These are phyloP conservation scores for Uromys caudimaculatus DNA, from an alignment of 2,797 vertebrate species.

Conservation along the genomic window DNA sequence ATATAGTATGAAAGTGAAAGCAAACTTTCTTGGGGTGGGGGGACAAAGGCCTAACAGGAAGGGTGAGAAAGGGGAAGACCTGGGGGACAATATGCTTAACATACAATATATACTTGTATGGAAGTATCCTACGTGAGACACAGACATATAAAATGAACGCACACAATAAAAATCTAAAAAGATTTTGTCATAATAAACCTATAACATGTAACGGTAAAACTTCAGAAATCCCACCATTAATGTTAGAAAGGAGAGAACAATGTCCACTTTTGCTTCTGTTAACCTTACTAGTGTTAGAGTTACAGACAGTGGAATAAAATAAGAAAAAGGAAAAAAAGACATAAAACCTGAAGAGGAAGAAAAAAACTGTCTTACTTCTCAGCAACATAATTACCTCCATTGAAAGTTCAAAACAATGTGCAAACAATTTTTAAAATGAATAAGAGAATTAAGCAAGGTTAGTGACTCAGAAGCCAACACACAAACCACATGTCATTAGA, in stretches of 20 bases:
- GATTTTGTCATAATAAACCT: not conserved
- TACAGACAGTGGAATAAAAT: slow-evolving; percentile 29
- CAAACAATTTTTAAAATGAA: not conserved
- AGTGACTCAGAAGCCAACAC: not conserved
- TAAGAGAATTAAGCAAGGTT: slow-evolving; percentile 7
- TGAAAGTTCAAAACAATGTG: slow-evolving; percentile 8
- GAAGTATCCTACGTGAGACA: not conserved
- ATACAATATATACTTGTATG: not conserved
- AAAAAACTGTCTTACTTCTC: not conserved
- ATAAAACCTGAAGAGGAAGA: slow-evolving; percentile 17
- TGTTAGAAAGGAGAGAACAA: not conserved
- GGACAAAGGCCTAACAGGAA: not conserved
- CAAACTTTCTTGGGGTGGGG: not conserved
- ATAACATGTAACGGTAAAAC: not conserved
- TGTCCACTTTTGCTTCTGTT: not conserved
- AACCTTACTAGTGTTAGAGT: not conserved
- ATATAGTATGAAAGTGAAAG: not conserved
- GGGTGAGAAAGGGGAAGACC: not conserved
- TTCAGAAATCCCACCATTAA: not conserved
- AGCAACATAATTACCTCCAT: not conserved
- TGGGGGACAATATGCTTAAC: not conserved
- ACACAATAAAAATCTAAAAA: not conserved
- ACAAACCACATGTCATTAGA: not conserved
- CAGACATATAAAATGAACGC: not conserved
- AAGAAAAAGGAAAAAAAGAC: not conserved